Conservation (phyloP, 2,797 vertebrate genomes). For the Sternarchorhynchus goeldii region DNA sequence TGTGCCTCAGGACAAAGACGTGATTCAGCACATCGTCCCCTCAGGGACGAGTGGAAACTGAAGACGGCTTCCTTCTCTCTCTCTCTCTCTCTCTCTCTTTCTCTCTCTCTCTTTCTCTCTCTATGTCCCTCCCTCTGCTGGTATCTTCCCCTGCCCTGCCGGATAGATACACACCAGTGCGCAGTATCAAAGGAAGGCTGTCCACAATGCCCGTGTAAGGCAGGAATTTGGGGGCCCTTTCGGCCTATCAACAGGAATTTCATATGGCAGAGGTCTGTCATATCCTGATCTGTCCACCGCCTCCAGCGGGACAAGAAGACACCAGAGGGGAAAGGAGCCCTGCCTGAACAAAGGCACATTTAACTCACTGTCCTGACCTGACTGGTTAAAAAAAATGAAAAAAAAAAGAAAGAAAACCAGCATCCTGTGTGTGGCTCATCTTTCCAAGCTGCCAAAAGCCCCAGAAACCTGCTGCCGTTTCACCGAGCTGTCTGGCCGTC, state of each 20-base stretch:
- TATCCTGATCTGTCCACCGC: constrained; percentile 46
- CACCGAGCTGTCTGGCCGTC: not conserved
- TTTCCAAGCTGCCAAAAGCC: constrained; percentile 51
- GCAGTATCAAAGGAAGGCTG: constrained; percentile 73
- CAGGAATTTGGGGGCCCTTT: constrained; percentile 70
- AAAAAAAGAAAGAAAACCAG: constrained; percentile 24
- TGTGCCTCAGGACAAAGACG: constrained; percentile 80
- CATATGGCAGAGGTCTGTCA: constrained; percentile 63
- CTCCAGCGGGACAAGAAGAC: constrained; percentile 42
- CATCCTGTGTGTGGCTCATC: constrained; percentile 56
- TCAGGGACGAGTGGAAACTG: constrained; percentile 77
- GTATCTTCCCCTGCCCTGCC: constrained; percentile 52
- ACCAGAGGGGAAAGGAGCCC: constrained; percentile 7
- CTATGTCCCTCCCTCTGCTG: constrained; percentile 59
- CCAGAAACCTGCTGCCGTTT: constrained; percentile 53
- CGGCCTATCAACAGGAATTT: constrained; percentile 68
- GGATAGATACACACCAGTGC: constrained; percentile 68
- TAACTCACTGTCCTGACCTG: constrained; percentile 50
- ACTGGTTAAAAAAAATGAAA: constrained; percentile 43
- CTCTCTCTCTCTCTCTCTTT: constrained; percentile 53
- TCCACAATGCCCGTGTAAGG: constrained; percentile 72
- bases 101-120: constrained; percentile 52
- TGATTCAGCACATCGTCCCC: constrained; percentile 83
- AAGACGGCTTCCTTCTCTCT: constrained; percentile 68
- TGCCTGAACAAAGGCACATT: constrained; percentile 58